Evolutionary conservation across 2,888 invertebrate genomes (phyloP), one percentile per base, ranked within the genome.

Genomic region (Hemaris fuciformis): DNA sequence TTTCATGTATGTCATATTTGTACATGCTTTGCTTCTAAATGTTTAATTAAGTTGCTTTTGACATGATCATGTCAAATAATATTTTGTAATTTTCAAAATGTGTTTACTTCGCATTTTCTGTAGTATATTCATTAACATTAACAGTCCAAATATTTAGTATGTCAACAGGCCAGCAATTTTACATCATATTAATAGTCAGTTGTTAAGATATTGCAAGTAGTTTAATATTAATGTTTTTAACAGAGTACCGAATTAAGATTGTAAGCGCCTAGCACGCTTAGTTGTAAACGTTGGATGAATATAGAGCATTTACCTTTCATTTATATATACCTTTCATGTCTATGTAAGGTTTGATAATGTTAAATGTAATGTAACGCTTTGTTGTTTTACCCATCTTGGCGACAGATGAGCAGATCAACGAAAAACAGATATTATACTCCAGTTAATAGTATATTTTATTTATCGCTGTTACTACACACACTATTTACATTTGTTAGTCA

Each of bases 161-260:
- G 62, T 73, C 81, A 75, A 23, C 41, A 59, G 83, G 84, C 84
- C 83, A 84, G 84, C 82, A 82, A 67, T 81, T 74, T 78, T 18
- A 15, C 8, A 18, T 77, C 75, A 68, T 70, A 69, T 73, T 59
- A 67, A 78, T 79, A 82, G 76, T 77, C 71, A 73, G 66, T 61
- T 82, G 41, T 10, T 57, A 56, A 57, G 23, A 57, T 41, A 15
- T 43, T 43, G 43, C 27, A 20, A 15, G 18, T 59, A 67, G 66
- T 66, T 65, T 66, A 66, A 69, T 68, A 63, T 74, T 70, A 66
- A 74, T 73, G 75, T 74, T 74, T 73, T 73, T 74, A 70, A 73
- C 66, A 73, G 74, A 68, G 70, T 76, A 79, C 81, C 77, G 75
- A 77, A 79, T 79, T 79, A 75, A 76, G 27, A 27, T 48, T 10